phyloP scores from a whole-genome alignment of 2,113 vertebrate species.

The Dipodomys spectabilis region DNA sequence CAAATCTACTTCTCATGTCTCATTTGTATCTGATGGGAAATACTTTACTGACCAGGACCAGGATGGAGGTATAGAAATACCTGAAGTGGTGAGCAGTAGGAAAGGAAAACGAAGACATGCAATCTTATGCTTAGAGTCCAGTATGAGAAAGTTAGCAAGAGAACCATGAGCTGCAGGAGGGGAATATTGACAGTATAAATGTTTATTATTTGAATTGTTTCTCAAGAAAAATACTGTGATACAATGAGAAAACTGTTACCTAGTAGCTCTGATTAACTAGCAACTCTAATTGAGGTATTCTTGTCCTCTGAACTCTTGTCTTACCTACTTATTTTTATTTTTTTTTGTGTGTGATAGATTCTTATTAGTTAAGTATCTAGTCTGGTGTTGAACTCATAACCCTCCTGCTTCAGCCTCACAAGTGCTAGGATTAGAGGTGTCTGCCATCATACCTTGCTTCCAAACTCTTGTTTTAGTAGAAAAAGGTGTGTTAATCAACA shows the following conservation, averaged over 20 bases:
- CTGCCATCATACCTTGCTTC: background rate
- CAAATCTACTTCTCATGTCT: background rate
- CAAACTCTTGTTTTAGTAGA: conserved; percentile 35
- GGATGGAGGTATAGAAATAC: background rate
- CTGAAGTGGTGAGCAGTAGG: background rate
- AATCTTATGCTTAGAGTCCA: background rate
- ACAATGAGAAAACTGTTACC: background rate
- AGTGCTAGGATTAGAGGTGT: too few relatives aligned
- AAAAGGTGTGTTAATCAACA: conserved; percentile 2
- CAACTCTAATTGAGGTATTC: background rate
- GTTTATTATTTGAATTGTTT: conserved; percentile 3
- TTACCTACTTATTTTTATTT: background rate
- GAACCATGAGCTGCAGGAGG: background rate
- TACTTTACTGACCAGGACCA: background rate
- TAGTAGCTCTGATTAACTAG: conserved; percentile 1
- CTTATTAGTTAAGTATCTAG: too few relatives aligned
- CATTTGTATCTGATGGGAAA: conserved; percentile 14
- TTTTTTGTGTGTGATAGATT: too few relatives aligned
- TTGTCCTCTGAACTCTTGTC: conserved; percentile 16
- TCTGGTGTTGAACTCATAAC: too few relatives aligned
- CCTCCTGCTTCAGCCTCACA: too few relatives aligned
- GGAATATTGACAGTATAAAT: background rate
- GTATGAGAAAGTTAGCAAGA: background rate
- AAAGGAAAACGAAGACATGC: background rate
- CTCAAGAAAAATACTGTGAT: conserved; percentile 20